Evolutionary conservation across 2,797 vertebrate genomes (phyloP), one percentile per base, ranked within the genome.

Genomic region (Austrolebias charrua): DNA sequence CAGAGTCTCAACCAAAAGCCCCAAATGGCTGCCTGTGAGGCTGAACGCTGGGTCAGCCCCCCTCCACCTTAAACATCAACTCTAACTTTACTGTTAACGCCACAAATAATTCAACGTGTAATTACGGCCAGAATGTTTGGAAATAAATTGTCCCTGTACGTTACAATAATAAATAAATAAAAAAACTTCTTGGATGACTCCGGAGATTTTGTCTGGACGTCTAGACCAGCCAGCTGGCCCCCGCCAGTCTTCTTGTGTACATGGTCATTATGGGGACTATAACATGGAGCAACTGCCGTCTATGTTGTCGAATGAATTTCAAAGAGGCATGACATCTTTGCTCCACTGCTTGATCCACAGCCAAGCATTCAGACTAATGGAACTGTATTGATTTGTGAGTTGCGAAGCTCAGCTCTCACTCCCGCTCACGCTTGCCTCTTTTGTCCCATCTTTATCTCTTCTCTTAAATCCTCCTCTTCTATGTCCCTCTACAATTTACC

Each of bases 341-440:
- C 85, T 76, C 81, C 19, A 28, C 33, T 9, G 50, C 64, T 82
- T 88, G 83, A 91, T 77, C 75, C 75, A 55, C 62, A 64, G 87
- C 88, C 87, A 88, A 83, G 74, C 73, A 77, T 89, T 91, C 81
- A 79, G 62, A 83, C 87, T 88, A 89, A 89, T 90, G 87, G 82
- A 86, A 72, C 35, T 48, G 35, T 80, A 89, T 89, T 86, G 85
- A 90, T 91, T 86, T 84, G 76, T 79, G 73, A 75, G 71, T 66
- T 55, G 28, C 75, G 66, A 28, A 56, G 79, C 47, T 48, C 57
- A 6, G 56, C 16, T 16, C 1, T 60, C 20, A 53, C 64, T 43
- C 35, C 55, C 58, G 65, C 38, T 43, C 52, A 51, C 45, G 51
- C 59, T 80, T 76, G 64, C 83, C 42, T 63, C 50, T 28, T 60